Evolutionary conservation across 2,888 invertebrate species (phyloP), one percentile per base, ranked within the genome.

Genomic region (Deroplatys truncata): DNA sequence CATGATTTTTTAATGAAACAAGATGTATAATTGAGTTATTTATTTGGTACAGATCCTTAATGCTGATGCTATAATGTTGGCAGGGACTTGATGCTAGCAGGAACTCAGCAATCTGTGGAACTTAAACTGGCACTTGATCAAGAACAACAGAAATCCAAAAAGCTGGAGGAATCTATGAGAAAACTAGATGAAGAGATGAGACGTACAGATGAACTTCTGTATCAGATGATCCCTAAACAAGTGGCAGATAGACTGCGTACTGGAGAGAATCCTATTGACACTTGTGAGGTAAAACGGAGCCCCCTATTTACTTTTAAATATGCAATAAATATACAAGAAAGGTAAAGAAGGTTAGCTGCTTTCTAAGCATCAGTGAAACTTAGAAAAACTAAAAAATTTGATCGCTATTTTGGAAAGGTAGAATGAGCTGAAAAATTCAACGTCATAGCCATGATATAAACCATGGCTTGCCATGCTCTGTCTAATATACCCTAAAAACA

Each of bases 211-310:
- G 98, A 98, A 92, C 94, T 99, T 43, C 94, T 99, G 1, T 99
- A 99, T 93, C 99, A 99, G 94, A 99, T 99, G 99, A 99, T 99
- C 94, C 99, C 99, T 56, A 98, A 98, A 93, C 98, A 98, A 93
- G 99, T 99, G 9, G 99, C 99, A 0, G 99, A 99, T 93, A 95
- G 98, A 86, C 94, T 99, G 89, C 94, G 99, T 91, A 97, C 97
- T 89, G 99, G 99, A n/a, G 98, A 98, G 93, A 98, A 98, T 92
- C 98, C 99, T 0, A 98, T 99, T 88, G 98, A 98, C 92, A 99
- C 99, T 25, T 99, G 99, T 93, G 98, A 99, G 96, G 99, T 99
- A 93, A 92, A 91, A 88, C 82, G 90, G 43, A 29, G 85, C 16
- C 9, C 25, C 28, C 28, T 85, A 16, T 72, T 56, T 56, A 16